These are phyloP conservation scores for Haemorhous mexicanus DNA, from an alignment of 2,113 vertebrate genomes.

Conservation along the genomic window DNA sequence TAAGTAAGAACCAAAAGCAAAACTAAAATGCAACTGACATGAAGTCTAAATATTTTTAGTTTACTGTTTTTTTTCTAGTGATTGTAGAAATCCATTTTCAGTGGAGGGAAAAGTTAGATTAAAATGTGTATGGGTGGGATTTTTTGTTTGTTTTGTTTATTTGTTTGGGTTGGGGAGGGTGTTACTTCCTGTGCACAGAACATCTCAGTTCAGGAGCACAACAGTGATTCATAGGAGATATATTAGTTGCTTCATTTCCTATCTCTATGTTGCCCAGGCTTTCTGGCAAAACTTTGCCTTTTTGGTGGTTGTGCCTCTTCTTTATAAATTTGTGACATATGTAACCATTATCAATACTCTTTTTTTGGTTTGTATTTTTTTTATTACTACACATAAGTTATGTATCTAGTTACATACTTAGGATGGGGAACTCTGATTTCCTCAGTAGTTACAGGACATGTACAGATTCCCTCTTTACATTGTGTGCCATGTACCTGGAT, in stretches of 20 bases:
- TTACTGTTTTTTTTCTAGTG: neutral
- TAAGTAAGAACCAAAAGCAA: constrained; percentile 43
- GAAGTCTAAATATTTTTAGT: neutral
- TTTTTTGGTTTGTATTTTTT: neutral
- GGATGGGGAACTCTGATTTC: neutral
- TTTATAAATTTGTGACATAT: neutral
- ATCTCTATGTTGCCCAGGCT: neutral
- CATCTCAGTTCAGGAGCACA: neutral
- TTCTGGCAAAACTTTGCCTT: neutral
- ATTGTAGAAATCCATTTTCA: neutral
- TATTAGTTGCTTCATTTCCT: neutral
- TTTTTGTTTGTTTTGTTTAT: neutral
- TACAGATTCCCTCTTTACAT: neutral
- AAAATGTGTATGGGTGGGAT: neutral
- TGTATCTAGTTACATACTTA: neutral
- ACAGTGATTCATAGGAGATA: neutral
- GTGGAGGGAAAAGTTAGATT: neutral
- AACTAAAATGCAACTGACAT: neutral
- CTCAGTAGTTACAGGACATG: neutral
- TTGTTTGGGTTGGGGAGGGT: neutral
- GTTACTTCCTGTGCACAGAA: neutral
- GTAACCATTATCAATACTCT: neutral
- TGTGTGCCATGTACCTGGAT: rapidly evolving
- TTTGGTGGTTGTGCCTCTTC: neutral
- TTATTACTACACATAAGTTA: neutral